Base-by-base conservation (phyloP, 2,888 invertebrate species). In the Isotomurus palustris region DNA sequence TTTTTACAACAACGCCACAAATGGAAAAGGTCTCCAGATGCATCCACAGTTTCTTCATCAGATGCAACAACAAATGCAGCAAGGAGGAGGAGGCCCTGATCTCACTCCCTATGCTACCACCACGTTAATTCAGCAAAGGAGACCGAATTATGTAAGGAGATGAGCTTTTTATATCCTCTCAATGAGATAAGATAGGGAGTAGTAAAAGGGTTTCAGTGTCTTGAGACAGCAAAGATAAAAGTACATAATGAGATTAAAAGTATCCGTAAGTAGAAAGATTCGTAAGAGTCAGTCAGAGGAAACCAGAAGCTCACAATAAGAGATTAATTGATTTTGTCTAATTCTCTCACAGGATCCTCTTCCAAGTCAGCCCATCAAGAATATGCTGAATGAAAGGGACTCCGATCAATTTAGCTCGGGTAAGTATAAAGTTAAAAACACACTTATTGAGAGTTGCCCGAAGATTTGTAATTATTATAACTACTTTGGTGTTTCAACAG, bases 51-150 rank as follows among this genome's bases (percentile, higher is more conserved):
- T 55, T 19, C 56, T 63, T 52, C 58, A 58, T 41, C 53, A 58
- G 32, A 32, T 51, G 21, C 62, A 60, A 54, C 49, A 56, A 40
- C 58, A 56, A 47, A 45, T 56, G 45, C 82, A 84, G 73, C 84
- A 83, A 74, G n/a, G n/a, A n/a, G n/a, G n/a, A n/a, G n/a, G n/a
- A n/a, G 81, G 82, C 55, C 79, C 82, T 10, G 82, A 82, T 67
- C 82, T 83, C 73, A 85, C 85, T 59, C 85, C 87, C 2, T 88
- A 87, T 69, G 87, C 88, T 3, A 86, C 87, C 0, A 86, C 87
- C 56, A 86, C 86, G 76, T 77, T 86, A 36, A 79, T 86, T 66
- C 72, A 68, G 44, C 62, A 62, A 41, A 35, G 70, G 47, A 65
- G 70, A 59, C 67, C 67, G 51, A 68, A 68, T 67, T 70, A 70